Percentiles rank a stretch among this genome's conserved stretches.
Evolutionary conservation across 2,113 vertebrate species (phyloP).

Genomic region (Platichthys flesus): DNA sequence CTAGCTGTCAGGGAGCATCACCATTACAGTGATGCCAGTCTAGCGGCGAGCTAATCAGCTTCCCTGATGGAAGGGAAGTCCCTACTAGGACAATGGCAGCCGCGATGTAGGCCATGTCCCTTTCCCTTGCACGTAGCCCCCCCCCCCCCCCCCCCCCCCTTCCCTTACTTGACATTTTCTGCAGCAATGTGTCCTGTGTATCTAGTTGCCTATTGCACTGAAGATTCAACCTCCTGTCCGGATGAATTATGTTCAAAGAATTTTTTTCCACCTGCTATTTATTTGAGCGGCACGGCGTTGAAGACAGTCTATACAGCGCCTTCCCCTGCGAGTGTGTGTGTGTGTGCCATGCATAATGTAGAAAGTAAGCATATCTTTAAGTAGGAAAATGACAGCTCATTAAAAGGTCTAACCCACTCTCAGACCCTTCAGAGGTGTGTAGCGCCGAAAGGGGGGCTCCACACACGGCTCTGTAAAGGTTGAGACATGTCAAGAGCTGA

Average conservation of each 20-base stretch:
- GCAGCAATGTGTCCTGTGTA: constrained; percentile 71
- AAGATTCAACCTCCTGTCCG: constrained; percentile 4
- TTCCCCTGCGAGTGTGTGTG: constrained; percentile 18
- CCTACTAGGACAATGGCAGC: constrained; percentile 70
- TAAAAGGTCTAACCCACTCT: constrained; percentile 68
- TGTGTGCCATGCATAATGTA: constrained; percentile 58
- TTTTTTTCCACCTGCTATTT: constrained; percentile 11
- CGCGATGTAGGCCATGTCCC: constrained; percentile 70
- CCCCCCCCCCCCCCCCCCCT: constrained; percentile 48
- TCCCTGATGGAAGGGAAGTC: constrained; percentile 60
- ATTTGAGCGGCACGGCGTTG: neutral
- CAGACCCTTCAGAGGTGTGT: constrained; percentile 50
- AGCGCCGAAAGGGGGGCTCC: constrained; percentile 46
- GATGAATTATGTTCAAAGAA: constrained; percentile 11
- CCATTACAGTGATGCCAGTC: constrained; percentile 76
- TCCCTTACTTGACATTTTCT: constrained; percentile 70
- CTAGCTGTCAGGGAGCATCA: constrained; percentile 80
- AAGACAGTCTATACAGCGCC: constrained; percentile 17
- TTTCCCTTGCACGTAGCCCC: constrained; percentile 56
- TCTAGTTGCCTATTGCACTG: neutral
- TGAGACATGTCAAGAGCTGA: constrained; percentile 59
- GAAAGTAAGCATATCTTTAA: constrained; percentile 63
- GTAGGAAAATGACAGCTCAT: constrained; percentile 73
- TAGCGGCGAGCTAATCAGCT: constrained; percentile 71
- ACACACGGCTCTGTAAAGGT: constrained; percentile 57